These are phyloP conservation scores for Gasteruption jaculator DNA, from an alignment of 2,888 invertebrate species.

Conservation along the genomic window DNA sequence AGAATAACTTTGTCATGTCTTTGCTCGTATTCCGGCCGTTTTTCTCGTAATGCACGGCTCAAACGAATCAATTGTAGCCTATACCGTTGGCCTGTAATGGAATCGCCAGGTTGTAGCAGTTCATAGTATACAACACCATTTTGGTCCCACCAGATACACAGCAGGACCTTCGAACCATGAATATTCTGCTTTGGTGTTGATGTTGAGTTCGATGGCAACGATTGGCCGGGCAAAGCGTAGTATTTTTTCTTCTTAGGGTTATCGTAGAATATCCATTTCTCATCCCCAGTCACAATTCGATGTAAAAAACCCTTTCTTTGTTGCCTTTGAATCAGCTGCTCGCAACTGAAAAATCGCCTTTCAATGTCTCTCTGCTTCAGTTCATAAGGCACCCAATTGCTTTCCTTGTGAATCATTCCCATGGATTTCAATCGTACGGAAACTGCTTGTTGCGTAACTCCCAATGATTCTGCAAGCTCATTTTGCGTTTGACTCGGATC, in stretches of 20 bases:
- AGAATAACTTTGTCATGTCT: constrained; percentile 23
- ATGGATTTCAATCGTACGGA: constrained; percentile 23
- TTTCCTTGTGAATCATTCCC: constrained; percentile 21
- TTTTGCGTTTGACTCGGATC: constrained; percentile 25
- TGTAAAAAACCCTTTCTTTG: constrained; percentile 18
- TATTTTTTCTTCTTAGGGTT: constrained; percentile 19
- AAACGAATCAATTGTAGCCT: constrained; percentile 20
- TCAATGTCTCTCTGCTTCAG: constrained; percentile 20
- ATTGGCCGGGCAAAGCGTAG: constrained; percentile 11
- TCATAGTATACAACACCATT: constrained; percentile 22
- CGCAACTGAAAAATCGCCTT: constrained; percentile 14
- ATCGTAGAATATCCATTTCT: constrained; percentile 21
- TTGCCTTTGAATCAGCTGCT: constrained; percentile 14
- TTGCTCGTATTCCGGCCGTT: constrained; percentile 15
- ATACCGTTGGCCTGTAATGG: constrained; percentile 21
- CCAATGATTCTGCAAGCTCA: constrained; percentile 21
- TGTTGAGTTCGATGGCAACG: too few species aligned
- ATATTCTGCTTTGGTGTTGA: constrained; percentile 26
- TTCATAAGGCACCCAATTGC: constrained; percentile 18
- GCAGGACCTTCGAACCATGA: constrained; percentile 23
- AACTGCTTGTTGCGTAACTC: constrained; percentile 22
- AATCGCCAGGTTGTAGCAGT: constrained; percentile 20
- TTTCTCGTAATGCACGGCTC: constrained; percentile 20
- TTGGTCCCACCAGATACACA: constrained; percentile 25
- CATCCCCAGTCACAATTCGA: constrained; percentile 20